A percentile compares a stretch with the other conserved stretches of the same genome.
Evolutionary conservation across 2,888 invertebrate genomes (phyloP).

Genomic region (Laspeyria flexula): DNA sequence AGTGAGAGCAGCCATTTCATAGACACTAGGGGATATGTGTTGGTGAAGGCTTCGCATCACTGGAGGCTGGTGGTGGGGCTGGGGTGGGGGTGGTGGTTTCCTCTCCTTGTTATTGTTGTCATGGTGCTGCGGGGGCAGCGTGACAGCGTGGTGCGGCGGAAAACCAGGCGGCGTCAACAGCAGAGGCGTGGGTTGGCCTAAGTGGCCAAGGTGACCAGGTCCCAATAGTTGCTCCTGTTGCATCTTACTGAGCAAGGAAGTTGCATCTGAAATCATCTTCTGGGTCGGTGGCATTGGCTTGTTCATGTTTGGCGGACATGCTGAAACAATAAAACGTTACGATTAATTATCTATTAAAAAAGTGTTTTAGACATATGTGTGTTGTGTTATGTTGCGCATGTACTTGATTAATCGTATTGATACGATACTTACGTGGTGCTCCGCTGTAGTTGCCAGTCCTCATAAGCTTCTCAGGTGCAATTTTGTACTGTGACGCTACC

Average conservation of each 20-base stretch:
- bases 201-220: constrained; percentile 82
- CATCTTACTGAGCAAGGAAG: constrained; percentile 88
- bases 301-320: constrained; percentile 88
- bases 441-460: constrained; percentile 97
- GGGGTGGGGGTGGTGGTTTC: constrained; percentile 84
- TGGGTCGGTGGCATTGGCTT: constrained; percentile 92
- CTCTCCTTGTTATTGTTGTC: constrained; percentile 86
- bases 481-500: constrained; percentile 98
- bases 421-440: constrained; percentile 89
- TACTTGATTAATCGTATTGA: background rate
- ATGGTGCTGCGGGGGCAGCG: constrained; percentile 88
- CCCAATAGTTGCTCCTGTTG: constrained; percentile 89
- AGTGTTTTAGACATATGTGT: too few relatives aligned
- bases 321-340: constrained; percentile 61
- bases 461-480: constrained; percentile 98
- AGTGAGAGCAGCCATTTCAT: constrained; percentile 98
- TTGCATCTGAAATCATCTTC: constrained; percentile 92
- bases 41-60: constrained; percentile 91
- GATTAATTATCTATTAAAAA: constrained; percentile 21
- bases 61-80: constrained; percentile 87
- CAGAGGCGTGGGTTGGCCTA: constrained; percentile 87
- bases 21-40: constrained; percentile 97
- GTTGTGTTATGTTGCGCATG: too few relatives aligned
- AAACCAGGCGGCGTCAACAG: constrained; percentile 91
- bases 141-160: constrained; percentile 91